Percentiles rank a stretch among this genome's conserved stretches.
These are phyloP conservation scores for Drosophila siamana DNA, from an alignment of 2,888 invertebrate genomes.

Conservation along the genomic window DNA sequence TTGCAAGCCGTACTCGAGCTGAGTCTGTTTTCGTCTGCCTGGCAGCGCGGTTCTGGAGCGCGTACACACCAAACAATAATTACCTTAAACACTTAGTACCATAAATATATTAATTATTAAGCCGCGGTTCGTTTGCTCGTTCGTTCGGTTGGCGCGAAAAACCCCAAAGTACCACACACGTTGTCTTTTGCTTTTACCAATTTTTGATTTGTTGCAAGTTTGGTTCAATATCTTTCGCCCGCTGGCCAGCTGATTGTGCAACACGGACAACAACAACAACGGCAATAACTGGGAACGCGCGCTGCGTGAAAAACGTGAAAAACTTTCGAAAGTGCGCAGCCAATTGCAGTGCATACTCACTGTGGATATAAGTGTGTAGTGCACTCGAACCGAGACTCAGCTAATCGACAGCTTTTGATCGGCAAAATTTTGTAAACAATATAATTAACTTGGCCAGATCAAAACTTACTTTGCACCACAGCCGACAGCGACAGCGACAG, in stretches of 20 bases:
- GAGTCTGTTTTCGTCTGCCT: constrained; percentile 83
- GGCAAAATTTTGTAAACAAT: constrained; percentile 22
- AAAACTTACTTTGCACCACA: constrained; percentile 6
- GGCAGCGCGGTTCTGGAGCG: constrained; percentile 83
- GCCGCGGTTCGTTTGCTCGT: constrained; percentile 2
- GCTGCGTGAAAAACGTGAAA: constrained; percentile 44
- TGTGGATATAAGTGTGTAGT: constrained; percentile 31
- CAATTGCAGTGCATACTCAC: constrained; percentile 31
- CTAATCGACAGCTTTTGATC: constrained; percentile 22
- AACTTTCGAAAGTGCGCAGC: constrained; percentile 64
- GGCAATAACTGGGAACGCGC: neutral
- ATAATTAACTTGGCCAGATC: constrained; percentile 31
- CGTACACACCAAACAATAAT: constrained; percentile 45
- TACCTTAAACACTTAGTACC: neutral
- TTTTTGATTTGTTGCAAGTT: constrained; percentile 16
- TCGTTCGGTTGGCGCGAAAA: constrained; percentile 34
- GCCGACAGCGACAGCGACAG: neutral
- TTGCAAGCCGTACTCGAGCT: constrained; percentile 77
- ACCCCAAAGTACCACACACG: constrained; percentile 1
- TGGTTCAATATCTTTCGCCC: constrained; percentile 24
- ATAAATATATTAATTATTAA: constrained; percentile 4
- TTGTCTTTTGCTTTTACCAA: constrained; percentile 29
- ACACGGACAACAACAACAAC: constrained; percentile 7
- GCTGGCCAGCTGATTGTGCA: constrained; percentile 53
- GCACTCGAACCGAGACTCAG: neutral